Base-by-base conservation (phyloP, 2,888 invertebrate species). In the Resseliella maxima region DNA sequence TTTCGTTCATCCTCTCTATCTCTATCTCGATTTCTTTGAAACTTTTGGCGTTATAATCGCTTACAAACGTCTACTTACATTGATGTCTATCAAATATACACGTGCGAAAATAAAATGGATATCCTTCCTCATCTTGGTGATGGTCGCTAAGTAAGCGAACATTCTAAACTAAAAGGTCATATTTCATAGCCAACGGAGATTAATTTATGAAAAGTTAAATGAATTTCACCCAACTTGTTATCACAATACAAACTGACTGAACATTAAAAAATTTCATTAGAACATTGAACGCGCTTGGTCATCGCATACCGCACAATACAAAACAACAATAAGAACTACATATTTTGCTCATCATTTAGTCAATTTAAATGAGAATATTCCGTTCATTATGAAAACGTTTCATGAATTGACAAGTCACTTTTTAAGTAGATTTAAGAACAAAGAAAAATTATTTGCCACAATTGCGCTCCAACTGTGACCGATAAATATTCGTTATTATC, bases 201-300 rank as follows among this genome's bases (percentile, higher is more conserved):
- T 72, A 72, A 31, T 31, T 31, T n/a, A 27, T 35, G n/a, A 31
- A 72, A 15, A 72, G 31, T 72, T 15, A 72, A 72, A 72, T 59
- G 27, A 24, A 59, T 59, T 72, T 72, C 72, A 31, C 3, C 72
- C 15, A 72, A 72, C 72, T 31, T 72, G 15, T 72, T 72, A 72
- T 31, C 24, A 24, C 31, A 18, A 15, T 72, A 8, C 31, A 15
- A 31, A n/a, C 6, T 59, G 27, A 27, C 2, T 12, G 21, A 50
- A 21, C 8, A 3, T 3, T 2, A 18, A 21, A 50, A 50, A 50
- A 50, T 8, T 50, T 12, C 41, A 41, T 41, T 41, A 41, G 41
- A n/a, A 41, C 41, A 41, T 41, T 41, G 5, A 5, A 41, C 41
- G 5, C 12, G 41, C 41, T 5, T 41, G 12, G n/a, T n/a, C n/a